Evolutionary conservation across 2,113 vertebrate genomes (phyloP), one percentile per base, ranked within the genome.

Genomic region (Tragelaphus imberbis): DNA sequence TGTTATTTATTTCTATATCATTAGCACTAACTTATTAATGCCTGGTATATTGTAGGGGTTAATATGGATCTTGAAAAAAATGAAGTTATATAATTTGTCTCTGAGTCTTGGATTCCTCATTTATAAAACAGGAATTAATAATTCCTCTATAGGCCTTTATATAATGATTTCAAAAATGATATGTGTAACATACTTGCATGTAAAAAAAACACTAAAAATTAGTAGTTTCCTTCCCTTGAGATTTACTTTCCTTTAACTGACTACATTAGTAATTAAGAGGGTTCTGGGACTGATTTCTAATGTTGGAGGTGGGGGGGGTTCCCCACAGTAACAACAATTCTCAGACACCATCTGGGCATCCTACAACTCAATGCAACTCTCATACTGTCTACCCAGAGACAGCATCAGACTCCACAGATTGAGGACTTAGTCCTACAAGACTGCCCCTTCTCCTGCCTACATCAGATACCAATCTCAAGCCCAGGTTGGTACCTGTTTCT

Each of bases 21-120:
- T 90, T 87, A 90, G n/a, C 10, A 71, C 23, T 75, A 87, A 90
- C 28, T 95, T 93, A 82, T 75, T 93, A 82, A 97, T 93, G 87
- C 10, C 53, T 90, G 30, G 53, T 90, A 55, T 11, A 49, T 79
- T 5, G 7, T 47, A 79, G 84, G 21, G 36, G 10, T 84, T 95
- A 88, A 91, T 59, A 53, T 59, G 47, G 80, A n/a, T 88, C 12
- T 95, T 82, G 36, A 92, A 94, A 96, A 88, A 94, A 82, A 55
- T 16, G 6, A 94, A 91, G 15, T 71, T 63, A 55, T 33, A 79
- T 81, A 53, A 87, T 87, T 94, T 91, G 30, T n/a, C 49, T 71
- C 47, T 65, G 51, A 87, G 77, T 88, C 17, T 84, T 97, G 23
- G 14, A 36, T 85, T 94, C n/a, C 40, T 92, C 58, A 87, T 86